phyloP scores from a whole-genome alignment of 1,140 invertebrate species.

The Trichonephila inaurata region DNA sequence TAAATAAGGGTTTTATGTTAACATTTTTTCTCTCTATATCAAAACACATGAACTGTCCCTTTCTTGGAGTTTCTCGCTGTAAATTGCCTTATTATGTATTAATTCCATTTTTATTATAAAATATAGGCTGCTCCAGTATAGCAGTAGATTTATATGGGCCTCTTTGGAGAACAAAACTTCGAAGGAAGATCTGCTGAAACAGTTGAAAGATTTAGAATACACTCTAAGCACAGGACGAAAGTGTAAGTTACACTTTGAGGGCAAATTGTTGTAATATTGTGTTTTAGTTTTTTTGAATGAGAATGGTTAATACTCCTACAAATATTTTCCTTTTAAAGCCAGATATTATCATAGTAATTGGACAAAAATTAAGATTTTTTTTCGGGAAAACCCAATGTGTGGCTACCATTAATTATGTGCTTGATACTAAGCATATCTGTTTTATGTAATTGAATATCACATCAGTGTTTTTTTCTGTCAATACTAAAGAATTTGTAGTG shows the following conservation, averaged over 20 bases:
- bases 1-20: too few relatives aligned
- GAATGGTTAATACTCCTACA: too few relatives aligned
- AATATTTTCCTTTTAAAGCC: too few relatives aligned
- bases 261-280: neutral
- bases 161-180: conserved; percentile 82
- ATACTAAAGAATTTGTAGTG: too few relatives aligned
- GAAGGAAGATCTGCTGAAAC: conserved; percentile 83
- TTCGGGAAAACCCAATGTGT: too few relatives aligned
- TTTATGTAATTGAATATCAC: too few relatives aligned
- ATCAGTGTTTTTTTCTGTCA: too few relatives aligned
- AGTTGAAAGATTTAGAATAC: conserved; percentile 86
- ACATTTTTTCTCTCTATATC: neutral
- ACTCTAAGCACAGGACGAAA: conserved; percentile 87
- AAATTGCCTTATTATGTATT: neutral
- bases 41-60: neutral
- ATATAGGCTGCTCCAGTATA: conserved; percentile 86
- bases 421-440: too few relatives aligned
- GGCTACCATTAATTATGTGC: too few relatives aligned
- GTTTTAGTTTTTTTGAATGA: too few relatives aligned
- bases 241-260: conserved; percentile 82
- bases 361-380: too few relatives aligned
- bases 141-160: conserved; percentile 86
- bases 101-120: conserved; percentile 65
- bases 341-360: too few relatives aligned
- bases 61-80: neutral